These are phyloP conservation scores for Diglossa cyanea DNA, from an alignment of 2,797 vertebrate species.

Conservation along the genomic window DNA sequence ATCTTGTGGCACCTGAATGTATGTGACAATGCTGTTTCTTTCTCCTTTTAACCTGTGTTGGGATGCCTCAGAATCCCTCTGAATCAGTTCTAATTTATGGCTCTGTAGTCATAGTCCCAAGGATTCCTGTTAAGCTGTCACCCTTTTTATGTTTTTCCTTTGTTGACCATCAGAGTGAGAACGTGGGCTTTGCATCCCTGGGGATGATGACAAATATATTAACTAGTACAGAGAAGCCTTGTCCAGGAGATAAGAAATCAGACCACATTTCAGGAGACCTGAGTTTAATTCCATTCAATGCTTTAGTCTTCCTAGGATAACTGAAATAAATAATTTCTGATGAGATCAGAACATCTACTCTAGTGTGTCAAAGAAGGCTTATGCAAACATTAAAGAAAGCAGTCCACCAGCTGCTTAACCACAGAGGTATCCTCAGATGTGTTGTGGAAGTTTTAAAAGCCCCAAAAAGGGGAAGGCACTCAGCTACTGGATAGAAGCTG, in stretches of 20 bases:
- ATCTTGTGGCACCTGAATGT: neutral
- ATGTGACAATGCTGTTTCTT: neutral
- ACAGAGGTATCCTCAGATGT: neutral
- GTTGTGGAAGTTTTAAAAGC: neutral
- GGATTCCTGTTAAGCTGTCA: neutral
- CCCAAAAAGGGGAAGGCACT: neutral
- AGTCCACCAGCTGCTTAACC: neutral
- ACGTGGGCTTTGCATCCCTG: neutral
- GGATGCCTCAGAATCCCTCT: neutral
- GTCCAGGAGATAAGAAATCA: neutral
- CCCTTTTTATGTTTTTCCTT: neutral
- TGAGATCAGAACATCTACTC: neutral
- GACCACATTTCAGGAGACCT: neutral
- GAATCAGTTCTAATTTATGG: neutral
- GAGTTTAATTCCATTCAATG: neutral
- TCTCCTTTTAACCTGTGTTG: neutral
- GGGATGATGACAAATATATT: neutral
- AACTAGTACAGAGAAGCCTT: neutral
- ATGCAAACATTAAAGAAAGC: neutral
- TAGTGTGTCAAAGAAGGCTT: neutral
- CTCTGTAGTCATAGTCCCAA: neutral
- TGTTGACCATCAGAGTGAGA: neutral
- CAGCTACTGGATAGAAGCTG: neutral
- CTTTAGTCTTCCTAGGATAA: neutral
- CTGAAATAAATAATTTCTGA: neutral